Percentiles rank a stretch among this genome's conserved stretches.
These are phyloP conservation scores for Oncorhynchus gorbuscha DNA, from an alignment of 2,113 vertebrate genomes.

Conservation along the genomic window DNA sequence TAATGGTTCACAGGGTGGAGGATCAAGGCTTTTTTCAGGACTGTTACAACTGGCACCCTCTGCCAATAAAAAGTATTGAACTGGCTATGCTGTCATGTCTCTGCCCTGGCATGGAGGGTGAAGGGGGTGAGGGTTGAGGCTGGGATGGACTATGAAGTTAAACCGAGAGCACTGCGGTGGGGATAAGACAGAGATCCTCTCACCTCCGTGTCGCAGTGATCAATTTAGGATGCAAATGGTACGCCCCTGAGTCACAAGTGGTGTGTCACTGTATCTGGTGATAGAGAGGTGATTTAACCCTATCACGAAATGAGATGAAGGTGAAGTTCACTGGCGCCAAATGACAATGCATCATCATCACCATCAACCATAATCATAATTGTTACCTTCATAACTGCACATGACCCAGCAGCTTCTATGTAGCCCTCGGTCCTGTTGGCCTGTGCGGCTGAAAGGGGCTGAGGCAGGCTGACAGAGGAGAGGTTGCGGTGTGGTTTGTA, in stretches of 20 bases:
- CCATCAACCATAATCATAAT: not conserved
- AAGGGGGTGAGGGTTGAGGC: slow-evolving; percentile 9
- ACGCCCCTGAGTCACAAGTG: too few species aligned
- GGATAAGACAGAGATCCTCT: too few species aligned
- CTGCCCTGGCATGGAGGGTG: slow-evolving; percentile 13
- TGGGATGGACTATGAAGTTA: slow-evolving; percentile 6
- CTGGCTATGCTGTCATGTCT: slow-evolving; percentile 23
- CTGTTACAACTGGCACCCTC: slow-evolving; percentile 61
- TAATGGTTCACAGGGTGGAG: slow-evolving; percentile 53
- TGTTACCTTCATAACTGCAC: not conserved
- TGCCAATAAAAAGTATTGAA: slow-evolving; percentile 48
- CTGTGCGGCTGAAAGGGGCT: not conserved
- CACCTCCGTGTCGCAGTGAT: too few species aligned
- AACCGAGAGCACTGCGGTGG: not conserved
- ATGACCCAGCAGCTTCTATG: not conserved
- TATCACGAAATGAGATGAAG: too few species aligned
- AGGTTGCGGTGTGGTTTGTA: slow-evolving; percentile 64
- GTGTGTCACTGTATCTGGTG: not conserved
- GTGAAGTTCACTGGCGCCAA: too few species aligned
- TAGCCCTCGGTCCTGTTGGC: not conserved
- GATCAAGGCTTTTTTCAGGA: slow-evolving; percentile 53
- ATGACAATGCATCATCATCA: not conserved
- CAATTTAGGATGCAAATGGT: too few species aligned
- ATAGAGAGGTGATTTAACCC: not conserved
- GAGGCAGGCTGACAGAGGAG: not conserved